Percentiles rank a stretch among this genome's conserved stretches.
phyloP scores from a whole-genome alignment of 2,113 vertebrate species.

The Melanocharis versteri region DNA sequence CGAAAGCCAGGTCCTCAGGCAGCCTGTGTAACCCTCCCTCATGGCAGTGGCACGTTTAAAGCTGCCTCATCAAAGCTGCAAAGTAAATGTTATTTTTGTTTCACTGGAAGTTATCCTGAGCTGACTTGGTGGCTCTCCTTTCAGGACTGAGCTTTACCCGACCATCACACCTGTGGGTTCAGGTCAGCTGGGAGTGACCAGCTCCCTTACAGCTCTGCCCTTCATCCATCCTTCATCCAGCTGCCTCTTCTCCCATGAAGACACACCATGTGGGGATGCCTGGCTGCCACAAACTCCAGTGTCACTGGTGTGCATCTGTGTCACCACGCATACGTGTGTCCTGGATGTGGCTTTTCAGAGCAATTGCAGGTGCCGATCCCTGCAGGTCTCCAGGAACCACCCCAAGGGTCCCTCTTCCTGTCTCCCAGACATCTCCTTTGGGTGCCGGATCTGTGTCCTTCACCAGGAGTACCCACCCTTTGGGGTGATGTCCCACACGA shows the following conservation, averaged over 20 bases:
- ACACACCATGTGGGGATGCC: accelerated
- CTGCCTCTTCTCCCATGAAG: background rate
- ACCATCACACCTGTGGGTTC: accelerated
- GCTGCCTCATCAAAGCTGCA: background rate
- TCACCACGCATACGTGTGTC: accelerated
- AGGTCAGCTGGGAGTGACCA: background rate
- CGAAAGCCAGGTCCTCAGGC: background rate
- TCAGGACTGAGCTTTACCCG: background rate
- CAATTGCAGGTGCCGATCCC: background rate
- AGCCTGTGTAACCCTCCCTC: background rate
- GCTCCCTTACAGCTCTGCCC: background rate
- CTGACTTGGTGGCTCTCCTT: background rate
- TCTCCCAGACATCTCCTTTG: background rate
- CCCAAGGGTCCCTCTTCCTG: accelerated
- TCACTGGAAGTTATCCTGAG: background rate
- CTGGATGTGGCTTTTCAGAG: background rate
- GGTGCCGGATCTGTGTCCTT: background rate
- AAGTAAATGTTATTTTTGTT: background rate
- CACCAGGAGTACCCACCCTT: accelerated
- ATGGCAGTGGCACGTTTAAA: accelerated
- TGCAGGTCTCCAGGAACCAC: background rate
- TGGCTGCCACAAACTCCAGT: accelerated
- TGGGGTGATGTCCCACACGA: accelerated
- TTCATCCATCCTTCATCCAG: background rate
- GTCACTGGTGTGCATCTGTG: background rate